phyloP scores from a whole-genome alignment of 2,888 invertebrate genomes.

The Selenia dentaria region DNA sequence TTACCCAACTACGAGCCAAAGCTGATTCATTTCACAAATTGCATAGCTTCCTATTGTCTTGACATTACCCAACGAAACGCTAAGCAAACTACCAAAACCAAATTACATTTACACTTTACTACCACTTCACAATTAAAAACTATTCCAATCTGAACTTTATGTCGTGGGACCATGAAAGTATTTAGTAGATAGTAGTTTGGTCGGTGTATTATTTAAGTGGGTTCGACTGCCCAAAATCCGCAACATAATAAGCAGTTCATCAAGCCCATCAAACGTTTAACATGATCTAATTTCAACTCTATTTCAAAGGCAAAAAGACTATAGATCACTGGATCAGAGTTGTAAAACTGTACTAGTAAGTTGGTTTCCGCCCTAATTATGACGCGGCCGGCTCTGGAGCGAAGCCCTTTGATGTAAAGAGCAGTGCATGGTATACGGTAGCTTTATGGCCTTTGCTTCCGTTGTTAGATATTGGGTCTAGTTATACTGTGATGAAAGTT shows the following conservation, averaged over 20 bases:
- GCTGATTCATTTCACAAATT: constrained; percentile 23
- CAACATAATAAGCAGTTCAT: background rate
- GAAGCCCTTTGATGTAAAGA: constrained; percentile 23
- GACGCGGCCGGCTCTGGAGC: constrained; percentile 17
- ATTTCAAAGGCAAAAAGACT: background rate
- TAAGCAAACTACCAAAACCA: constrained; percentile 6
- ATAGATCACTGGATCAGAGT: background rate
- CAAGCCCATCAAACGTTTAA: no score
- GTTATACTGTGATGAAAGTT: background rate
- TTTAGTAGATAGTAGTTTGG: background rate
- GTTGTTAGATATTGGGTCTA: constrained; percentile 1
- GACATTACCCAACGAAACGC: constrained; percentile 12
- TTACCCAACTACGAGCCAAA: constrained; percentile 5
- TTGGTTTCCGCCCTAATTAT: constrained; percentile 15
- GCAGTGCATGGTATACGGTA: constrained; percentile 13
- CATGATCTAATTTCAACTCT: constrained; percentile 1
- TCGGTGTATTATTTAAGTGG: constrained; percentile 3
- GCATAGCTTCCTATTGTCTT: constrained; percentile 15
- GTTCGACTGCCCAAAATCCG: constrained; percentile 4
- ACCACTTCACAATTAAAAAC: background rate
- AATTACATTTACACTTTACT: background rate
- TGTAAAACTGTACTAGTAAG: background rate
- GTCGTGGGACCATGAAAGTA: background rate
- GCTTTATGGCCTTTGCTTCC: constrained; percentile 19
- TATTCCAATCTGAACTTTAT: constrained; percentile 10